These are phyloP conservation scores for Alentia gelatinosa DNA, from an alignment of 2,888 invertebrate genomes.

Conservation along the genomic window DNA sequence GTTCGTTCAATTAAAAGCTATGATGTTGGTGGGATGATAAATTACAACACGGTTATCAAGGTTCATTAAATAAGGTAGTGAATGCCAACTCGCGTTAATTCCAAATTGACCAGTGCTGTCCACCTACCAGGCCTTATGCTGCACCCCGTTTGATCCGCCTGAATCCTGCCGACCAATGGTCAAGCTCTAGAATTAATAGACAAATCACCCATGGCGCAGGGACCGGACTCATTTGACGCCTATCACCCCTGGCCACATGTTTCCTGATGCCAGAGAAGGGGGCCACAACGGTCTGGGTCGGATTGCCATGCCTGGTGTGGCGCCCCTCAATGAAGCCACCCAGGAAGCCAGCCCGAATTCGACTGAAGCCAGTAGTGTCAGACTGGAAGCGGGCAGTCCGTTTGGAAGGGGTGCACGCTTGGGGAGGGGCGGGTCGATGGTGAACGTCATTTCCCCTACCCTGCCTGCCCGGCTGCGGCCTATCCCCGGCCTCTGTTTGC, in stretches of 20 bases:
- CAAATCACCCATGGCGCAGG: not conserved
- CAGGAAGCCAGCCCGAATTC: not conserved
- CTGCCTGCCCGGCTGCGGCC: not conserved
- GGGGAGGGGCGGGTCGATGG: constrained; percentile 30
- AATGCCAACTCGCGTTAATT: not conserved
- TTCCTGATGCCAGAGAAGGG: constrained; percentile 20
- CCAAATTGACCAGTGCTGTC: not conserved
- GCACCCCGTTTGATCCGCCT: not conserved
- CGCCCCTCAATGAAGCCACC: not conserved
- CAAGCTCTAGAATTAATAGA: constrained; percentile 20
- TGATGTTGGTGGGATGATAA: not conserved
- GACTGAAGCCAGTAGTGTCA: not conserved
- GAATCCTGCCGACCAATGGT: not conserved
- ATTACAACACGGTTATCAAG: not conserved
- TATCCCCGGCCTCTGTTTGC: not conserved
- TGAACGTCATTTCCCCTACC: not conserved
- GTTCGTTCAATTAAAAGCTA: not conserved
- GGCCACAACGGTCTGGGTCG: not conserved
- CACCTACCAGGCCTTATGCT: not conserved
- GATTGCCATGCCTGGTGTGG: not conserved
- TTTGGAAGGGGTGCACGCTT: not conserved
- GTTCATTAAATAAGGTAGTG: not conserved
- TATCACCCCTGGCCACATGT: constrained; percentile 36
- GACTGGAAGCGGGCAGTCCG: not conserved
- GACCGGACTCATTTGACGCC: not conserved